Evolutionary conservation across 2,888 invertebrate species (phyloP), one percentile per base, ranked within the genome.

Genomic region (Drosophila yooni): DNA sequence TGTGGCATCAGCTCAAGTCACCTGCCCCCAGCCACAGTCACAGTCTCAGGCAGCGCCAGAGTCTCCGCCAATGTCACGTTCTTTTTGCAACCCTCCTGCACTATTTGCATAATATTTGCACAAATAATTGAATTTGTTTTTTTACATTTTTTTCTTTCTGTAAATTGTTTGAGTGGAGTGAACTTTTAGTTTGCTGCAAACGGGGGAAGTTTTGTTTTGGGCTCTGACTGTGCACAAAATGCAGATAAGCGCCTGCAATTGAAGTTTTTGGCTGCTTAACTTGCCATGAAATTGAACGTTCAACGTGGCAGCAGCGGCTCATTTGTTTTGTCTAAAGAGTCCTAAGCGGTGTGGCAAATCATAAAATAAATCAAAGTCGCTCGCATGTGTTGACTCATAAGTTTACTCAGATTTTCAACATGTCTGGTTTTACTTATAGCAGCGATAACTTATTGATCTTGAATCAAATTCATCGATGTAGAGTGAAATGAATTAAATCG

Each of bases 61-160:
- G 62, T 61, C 53, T 40, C 65, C 70, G 67, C 59, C 73, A 72
- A 72, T 80, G 91, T 88, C 87, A 88, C 84, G 82, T 86, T 66
- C 66, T 67, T 70, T 46, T 48, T 52, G 64, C 38, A 62, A 36
- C 56, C 71, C 56, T 51, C 65, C 68, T 51, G 48, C 71, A 64
- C 69, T 87, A 89, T 90, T 91, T 91, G 90, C 91, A 91, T 91
- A 88, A 91, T 92, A 92, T 92, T 92, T 92, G 91, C 91, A 84
- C 88, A 85, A 90, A 87, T 92, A 91, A 91, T 92, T 91, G 91
- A 91, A 91, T 92, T 90, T 83, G 72, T 77, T 73, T 79, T 73
- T 74, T 36, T 36, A 48, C 18, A 18, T 13, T 31, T 21, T 46
- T 29, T 36, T 53, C 15, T 10, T 21, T 15, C 54, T 63, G 73